Evolutionary conservation across 2,888 invertebrate species (phyloP).

Genomic region (Odontocerum albicorne): DNA sequence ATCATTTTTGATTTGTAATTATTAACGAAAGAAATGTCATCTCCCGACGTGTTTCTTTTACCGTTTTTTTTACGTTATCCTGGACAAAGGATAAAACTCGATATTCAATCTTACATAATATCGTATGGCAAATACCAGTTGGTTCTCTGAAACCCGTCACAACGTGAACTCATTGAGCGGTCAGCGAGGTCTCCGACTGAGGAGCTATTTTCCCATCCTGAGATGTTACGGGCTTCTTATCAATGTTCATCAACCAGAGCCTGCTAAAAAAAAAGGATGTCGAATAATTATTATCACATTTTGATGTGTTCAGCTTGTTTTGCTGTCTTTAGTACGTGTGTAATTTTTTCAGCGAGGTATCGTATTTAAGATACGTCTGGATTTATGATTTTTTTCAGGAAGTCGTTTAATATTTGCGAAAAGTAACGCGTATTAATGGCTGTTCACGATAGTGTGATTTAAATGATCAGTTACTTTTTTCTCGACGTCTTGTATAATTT

Average conservation of each 20-base stretch:
- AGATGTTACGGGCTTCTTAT: background rate
- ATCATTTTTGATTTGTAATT: too few relatives aligned
- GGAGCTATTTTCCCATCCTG: background rate
- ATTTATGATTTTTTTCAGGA: too few relatives aligned
- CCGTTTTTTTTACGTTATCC: background rate
- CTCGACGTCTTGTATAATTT: background rate
- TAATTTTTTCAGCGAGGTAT: background rate
- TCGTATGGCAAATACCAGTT: background rate
- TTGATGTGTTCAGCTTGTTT: background rate
- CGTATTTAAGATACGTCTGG: too few relatives aligned
- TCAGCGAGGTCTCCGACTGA: background rate
- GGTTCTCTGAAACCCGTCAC: constrained; percentile 6
- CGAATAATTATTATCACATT: background rate
- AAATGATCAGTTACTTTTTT: background rate
- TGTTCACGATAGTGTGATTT: too few relatives aligned
- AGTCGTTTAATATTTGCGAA: too few relatives aligned
- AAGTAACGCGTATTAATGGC: too few relatives aligned
- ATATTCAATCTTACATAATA: background rate
- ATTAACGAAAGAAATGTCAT: too few relatives aligned
- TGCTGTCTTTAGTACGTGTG: background rate
- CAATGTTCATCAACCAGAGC: background rate
- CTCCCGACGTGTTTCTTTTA: too few relatives aligned
- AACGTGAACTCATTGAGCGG: constrained; percentile 19
- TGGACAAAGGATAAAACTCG: background rate
- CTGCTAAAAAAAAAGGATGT: background rate